These are phyloP conservation scores for Petrosia ficiformis DNA, from an alignment of 37 sponge, comb jelly and placozoan species.

Conservation along the genomic window DNA sequence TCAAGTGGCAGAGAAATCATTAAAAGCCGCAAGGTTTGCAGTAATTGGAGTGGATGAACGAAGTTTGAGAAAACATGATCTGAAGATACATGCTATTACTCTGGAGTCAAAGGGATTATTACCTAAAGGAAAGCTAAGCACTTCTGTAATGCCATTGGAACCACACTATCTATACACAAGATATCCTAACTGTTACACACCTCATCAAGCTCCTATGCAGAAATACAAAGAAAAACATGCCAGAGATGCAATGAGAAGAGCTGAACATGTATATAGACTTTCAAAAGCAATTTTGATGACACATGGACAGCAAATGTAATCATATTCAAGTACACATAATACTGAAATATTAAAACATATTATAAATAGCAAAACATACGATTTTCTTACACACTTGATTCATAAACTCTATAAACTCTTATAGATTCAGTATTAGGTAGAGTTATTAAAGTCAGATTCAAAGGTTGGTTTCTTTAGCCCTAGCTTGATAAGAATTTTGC, in stretches of 20 bases:
- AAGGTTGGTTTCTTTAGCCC: neutral
- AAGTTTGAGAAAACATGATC: neutral
- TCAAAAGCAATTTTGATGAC: neutral
- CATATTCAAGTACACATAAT: neutral
- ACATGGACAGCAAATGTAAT: neutral
- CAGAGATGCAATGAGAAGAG: neutral
- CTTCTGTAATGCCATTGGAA: neutral
- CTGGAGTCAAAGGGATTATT: neutral
- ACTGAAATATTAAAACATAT: neutral
- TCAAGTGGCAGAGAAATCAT: neutral
- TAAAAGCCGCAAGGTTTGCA: neutral
- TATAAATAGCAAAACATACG: too few species aligned
- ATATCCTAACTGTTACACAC: neutral
- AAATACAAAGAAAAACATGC: neutral
- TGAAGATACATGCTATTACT: neutral
- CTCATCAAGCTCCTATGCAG: neutral
- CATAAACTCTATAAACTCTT: too few species aligned
- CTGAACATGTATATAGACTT: neutral
- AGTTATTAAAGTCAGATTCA: neutral
- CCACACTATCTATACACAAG: neutral
- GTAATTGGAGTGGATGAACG: neutral
- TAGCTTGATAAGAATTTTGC: neutral
- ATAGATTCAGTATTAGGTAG: too few species aligned
- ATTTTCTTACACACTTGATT: too few species aligned
- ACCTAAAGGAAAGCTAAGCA: neutral